Conservation (phyloP, 2,113 vertebrate species). For the Prunella fulvescens region DNA sequence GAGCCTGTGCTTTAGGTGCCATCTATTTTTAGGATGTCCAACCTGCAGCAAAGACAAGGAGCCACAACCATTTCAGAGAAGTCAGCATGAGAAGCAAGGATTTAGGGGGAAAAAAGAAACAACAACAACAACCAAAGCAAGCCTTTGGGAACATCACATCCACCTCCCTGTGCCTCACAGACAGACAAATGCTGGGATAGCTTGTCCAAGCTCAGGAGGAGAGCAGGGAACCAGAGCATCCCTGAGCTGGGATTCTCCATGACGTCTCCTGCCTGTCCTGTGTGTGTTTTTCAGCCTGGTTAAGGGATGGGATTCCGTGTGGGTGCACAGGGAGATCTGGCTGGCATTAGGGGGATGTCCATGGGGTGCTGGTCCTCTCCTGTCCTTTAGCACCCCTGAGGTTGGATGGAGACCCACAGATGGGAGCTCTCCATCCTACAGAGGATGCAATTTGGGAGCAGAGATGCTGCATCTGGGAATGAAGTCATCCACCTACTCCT, state of each 20-base stretch:
- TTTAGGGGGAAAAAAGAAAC: not conserved
- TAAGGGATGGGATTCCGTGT: not conserved
- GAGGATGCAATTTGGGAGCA: not conserved
- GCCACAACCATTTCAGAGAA: not conserved
- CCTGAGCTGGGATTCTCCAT: not conserved
- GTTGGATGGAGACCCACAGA: not conserved
- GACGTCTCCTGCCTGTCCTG: not conserved
- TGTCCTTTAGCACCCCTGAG: not conserved
- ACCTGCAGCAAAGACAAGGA: constrained; percentile 12
- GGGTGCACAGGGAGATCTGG: not conserved
- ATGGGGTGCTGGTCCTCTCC: not conserved
- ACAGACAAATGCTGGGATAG: not conserved
- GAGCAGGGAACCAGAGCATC: not conserved
- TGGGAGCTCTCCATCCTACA: not conserved
- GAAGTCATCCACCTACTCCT: constrained; percentile 45
- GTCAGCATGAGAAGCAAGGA: not conserved
- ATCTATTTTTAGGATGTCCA: constrained; percentile 38
- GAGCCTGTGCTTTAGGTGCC: not conserved
- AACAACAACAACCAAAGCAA: not conserved
- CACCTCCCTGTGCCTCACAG: not conserved
- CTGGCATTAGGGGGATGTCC: not conserved
- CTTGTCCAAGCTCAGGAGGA: not conserved
- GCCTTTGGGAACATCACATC: not conserved
- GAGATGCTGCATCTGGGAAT: constrained; percentile 45
- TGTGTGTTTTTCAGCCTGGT: not conserved